phyloP scores from a whole-genome alignment of 2,113 vertebrate species.

The Leptocoma aspasia region DNA sequence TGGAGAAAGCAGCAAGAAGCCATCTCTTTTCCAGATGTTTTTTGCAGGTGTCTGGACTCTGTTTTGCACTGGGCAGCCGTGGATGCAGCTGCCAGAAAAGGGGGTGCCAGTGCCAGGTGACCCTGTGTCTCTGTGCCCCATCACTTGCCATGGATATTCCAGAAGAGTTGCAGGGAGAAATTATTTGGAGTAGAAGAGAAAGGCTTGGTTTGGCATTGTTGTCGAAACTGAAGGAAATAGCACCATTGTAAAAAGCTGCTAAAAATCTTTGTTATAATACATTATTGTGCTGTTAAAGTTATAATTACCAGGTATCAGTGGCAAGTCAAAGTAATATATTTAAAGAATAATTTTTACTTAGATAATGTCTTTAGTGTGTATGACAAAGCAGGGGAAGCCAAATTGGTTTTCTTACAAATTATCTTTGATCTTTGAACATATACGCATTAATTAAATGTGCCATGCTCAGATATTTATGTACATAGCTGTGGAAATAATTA shows the following conservation, averaged over 20 bases:
- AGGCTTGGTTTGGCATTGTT: background rate
- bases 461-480: background rate
- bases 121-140: accelerated
- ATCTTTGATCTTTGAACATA: slow-evolving; percentile 23
- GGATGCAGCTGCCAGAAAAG: background rate
- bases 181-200: background rate
- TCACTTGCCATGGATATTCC: accelerated
- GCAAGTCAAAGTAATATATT: background rate
- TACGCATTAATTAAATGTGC: slow-evolving; percentile 7
- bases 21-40: background rate
- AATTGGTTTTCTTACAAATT: slow-evolving; percentile 18
- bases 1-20: background rate
- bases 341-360: slow-evolving; percentile 27
- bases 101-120: background rate
- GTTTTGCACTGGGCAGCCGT: background rate
- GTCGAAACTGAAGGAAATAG: background rate
- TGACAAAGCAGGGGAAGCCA: background rate
- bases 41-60: background rate
- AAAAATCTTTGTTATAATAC: background rate
- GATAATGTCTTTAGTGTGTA: background rate
- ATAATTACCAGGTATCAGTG: slow-evolving; percentile 20
- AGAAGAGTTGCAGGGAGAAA: background rate
- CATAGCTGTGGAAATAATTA: background rate
- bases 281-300: background rate
- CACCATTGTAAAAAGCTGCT: background rate